Evolutionary conservation across 2,113 vertebrate species (phyloP), one percentile per base, ranked within the genome.

Genomic region (Heterotis niloticus): DNA sequence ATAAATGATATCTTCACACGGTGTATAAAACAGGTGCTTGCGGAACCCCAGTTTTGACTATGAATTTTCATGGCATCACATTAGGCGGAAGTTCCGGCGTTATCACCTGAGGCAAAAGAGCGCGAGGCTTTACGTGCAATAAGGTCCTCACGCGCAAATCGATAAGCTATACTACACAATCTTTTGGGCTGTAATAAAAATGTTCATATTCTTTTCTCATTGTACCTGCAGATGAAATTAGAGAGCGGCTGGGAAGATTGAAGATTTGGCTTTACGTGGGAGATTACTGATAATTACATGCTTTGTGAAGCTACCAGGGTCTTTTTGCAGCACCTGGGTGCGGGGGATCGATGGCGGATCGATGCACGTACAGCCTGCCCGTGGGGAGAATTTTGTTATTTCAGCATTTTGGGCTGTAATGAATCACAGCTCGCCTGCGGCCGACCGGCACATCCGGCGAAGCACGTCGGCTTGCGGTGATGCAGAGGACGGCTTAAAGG

Each of bases 211-310:
- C 20, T 10, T 1, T 34, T 60, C 14, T 16, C 20, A 1, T 10
- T n/a, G 26, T 57, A 16, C 20, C 26, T 62, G 57, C 26, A 75
- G 60, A 62, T 62, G 14, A 62, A 18, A 64, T 75, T 57, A 29
- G 13, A 23, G 28, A 3, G 9, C 26, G 1, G 24, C 18, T 62
- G 29, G 18, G 74, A 26, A 64, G 74, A 75, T 44, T 54, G 70
- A 52, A 73, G 52, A 73, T 64, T 64, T 29, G 1, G 2, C 26
- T 60, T 57, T 60, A 75, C 62, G 60, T 23, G 20, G 28, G 74
- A 75, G 28, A 62, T 75, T 62, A 75, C 24, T 44, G 74, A 75
- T 75, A 64, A 64, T 75, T 34, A 75, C 24, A 14, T 44, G 74
- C 74, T 75, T 75, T 75, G 14, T 75, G 74, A 64, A 34, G 56